Percentiles rank a stretch among this genome's conserved stretches.
Conservation (phyloP, 2,797 vertebrate genomes). For the Mallotus villosus region DNA sequence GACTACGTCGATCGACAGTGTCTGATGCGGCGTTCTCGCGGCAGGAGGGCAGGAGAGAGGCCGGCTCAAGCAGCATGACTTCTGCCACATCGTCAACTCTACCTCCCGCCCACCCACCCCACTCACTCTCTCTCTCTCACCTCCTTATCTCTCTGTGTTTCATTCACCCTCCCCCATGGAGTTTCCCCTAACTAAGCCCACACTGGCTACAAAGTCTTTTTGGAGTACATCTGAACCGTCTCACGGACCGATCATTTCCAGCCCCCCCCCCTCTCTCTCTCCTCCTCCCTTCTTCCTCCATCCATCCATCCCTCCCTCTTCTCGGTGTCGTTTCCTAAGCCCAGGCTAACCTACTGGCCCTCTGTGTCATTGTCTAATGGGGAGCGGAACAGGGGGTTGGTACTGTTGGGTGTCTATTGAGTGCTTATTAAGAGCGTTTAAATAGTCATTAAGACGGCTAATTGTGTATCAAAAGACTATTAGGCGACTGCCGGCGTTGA, state of each 20-base stretch:
- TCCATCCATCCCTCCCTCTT: not conserved
- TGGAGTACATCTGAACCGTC: too few relatives aligned
- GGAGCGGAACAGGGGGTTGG: too few relatives aligned
- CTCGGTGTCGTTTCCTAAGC: not conserved
- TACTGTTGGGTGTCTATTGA: not conserved
- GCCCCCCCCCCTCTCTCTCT: not conserved
- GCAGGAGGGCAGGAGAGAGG: not conserved
- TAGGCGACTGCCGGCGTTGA: not conserved
- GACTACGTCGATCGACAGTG: slow-evolving; percentile 26
- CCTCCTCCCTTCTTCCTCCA: not conserved
- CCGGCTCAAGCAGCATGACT: not conserved
- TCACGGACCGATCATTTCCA: too few relatives aligned
- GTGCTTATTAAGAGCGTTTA: slow-evolving; percentile 5
- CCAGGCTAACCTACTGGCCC: slow-evolving; percentile 1
- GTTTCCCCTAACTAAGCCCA: too few relatives aligned
- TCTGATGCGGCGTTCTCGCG: too few relatives aligned
- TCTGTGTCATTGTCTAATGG: not conserved
- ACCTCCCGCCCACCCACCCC: too few relatives aligned
- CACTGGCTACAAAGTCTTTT: too few relatives aligned
- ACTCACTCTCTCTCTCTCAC: not conserved
- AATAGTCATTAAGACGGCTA: slow-evolving; percentile 8
- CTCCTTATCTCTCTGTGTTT: not conserved
- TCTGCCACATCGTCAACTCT: not conserved
- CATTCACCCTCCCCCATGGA: not conserved
- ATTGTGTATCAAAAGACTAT: slow-evolving; percentile 7